phyloP scores from a whole-genome alignment of 92 coral and sea anemone genomes.

The Epizoanthus ramosus region DNA sequence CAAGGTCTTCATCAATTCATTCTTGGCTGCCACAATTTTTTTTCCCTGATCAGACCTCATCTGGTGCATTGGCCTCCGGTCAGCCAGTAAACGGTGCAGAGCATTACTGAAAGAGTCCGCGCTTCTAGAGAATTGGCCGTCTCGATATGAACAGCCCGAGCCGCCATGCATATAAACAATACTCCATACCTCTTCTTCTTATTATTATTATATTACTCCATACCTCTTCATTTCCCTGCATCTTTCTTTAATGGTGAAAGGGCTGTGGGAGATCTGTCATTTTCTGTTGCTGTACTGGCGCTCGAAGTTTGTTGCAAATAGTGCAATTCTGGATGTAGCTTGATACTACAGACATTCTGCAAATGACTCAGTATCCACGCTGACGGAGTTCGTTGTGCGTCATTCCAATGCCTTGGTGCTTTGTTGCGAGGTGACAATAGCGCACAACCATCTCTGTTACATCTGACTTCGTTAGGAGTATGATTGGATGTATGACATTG shows the following conservation, averaged over 20 bases:
- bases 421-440: conserved; percentile 22
- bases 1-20: conserved; percentile 36
- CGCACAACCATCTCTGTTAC: conserved; percentile 12
- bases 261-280: conserved; percentile 50
- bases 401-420: conserved; percentile 61
- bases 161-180: conserved; percentile 57
- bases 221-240: too few relatives aligned
- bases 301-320: conserved; percentile 35
- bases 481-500: conserved; percentile 20
- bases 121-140: conserved; percentile 29
- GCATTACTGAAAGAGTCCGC: conserved; percentile 61
- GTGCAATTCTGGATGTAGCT: conserved; percentile 25
- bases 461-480: conserved; percentile 23
- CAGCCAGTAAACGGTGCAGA: conserved; percentile 54
- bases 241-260: too few relatives aligned
- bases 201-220: too few relatives aligned
- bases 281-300: conserved; percentile 46
- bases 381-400: conserved; percentile 61
- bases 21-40: conserved; percentile 53
- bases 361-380: conserved; percentile 58
- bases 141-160: conserved; percentile 51
- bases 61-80: conserved; percentile 61
- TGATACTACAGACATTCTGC: conserved; percentile 45
- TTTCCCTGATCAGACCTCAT: conserved; percentile 52
- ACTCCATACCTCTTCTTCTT: conserved; percentile 47